Evolutionary conservation across 2,113 vertebrate genomes (phyloP).

Genomic region (Saccopteryx leptura): DNA sequence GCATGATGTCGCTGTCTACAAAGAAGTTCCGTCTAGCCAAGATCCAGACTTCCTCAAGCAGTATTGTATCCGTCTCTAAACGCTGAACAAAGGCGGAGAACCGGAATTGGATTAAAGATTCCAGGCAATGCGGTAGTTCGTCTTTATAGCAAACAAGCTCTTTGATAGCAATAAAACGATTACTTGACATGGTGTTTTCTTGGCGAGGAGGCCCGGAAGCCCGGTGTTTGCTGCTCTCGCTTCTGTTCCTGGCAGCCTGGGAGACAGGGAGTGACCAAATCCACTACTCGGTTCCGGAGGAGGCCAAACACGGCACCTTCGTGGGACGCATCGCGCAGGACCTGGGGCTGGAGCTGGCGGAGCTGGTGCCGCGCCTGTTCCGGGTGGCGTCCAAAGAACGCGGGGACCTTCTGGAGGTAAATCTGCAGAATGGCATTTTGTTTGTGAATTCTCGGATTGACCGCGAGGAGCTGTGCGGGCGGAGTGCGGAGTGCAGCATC

Average conservation of each 20-base stretch:
- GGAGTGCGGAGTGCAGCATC: not conserved
- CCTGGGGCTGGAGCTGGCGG: not conserved
- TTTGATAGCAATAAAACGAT: not conserved
- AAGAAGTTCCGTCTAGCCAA: not conserved
- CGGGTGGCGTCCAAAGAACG: not conserved
- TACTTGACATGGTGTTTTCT: slow-evolving; percentile 62
- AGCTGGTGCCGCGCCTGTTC: not conserved
- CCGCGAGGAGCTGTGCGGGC: not conserved
- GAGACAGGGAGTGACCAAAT: not conserved
- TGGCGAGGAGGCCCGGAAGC: not conserved
- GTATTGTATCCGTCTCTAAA: not conserved
- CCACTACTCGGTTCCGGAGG: not conserved
- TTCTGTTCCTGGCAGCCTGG: slow-evolving; percentile 26
- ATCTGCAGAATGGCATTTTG: not conserved
- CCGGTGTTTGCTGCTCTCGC: not conserved
- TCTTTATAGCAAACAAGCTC: not conserved
- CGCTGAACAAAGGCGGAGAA: not conserved
- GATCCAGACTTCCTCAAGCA: not conserved
- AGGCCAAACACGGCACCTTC: slow-evolving; percentile 53
- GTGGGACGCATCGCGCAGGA: slow-evolving; percentile 37
- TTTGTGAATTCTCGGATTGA: not conserved
- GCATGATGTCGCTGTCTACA: slow-evolving; percentile 31
- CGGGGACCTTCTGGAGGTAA: not conserved
- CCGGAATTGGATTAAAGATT: not conserved
- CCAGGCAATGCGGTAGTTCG: not conserved